Base-by-base conservation (phyloP, 2,113 vertebrate genomes). In the Elanus axillaris region DNA sequence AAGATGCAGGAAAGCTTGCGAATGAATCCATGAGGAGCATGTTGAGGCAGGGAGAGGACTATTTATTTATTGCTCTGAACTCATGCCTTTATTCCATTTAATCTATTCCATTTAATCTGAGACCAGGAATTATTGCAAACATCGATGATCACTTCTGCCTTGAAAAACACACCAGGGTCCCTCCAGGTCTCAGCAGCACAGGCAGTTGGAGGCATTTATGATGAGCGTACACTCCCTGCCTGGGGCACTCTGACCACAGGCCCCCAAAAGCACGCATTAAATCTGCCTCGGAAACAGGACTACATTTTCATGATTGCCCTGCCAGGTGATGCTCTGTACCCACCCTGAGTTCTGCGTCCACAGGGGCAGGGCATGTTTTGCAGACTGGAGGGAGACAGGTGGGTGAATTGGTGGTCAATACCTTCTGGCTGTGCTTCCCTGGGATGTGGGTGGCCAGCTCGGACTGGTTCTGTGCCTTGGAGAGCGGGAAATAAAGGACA, bases 91-190 rank as follows among this genome's bases (percentile, higher is more conserved):
- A 75, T 94, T 47, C 78, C 95, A 21, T 97, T 97, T 97, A 97
- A 97, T 98, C 96, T 96, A 73, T 94, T 47, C 78, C 95, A 25
- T 97, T 97, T 97, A 97, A 97, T 98, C 96, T 96, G 96, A 94
- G 88, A 77, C 81, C 89, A 85, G 90, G 80, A 95, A 86, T 95
- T 93, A 95, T 82, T 97, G 86, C 88, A 47, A 64, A 81, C 81
- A 5, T 13, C 89, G 88, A 73, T 92, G 77, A 72, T 90, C 19
- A 5, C 90, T 97, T 63, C 63, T 89, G 79, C 55, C 64, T 96
- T 86, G 93, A 94, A 91, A 90, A 69, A n/a, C 31, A 85, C 94
- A 59, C 63, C 47, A 11, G 63, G 60, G 67, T 82, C 74, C 31
- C 42, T 79, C 45, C 77, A 80, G 74, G 38, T 66, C 77, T 84